Evolutionary conservation across 2,113 vertebrate species (phyloP), one percentile per base, ranked within the genome.

Genomic region (Protomyctophum bolini): DNA sequence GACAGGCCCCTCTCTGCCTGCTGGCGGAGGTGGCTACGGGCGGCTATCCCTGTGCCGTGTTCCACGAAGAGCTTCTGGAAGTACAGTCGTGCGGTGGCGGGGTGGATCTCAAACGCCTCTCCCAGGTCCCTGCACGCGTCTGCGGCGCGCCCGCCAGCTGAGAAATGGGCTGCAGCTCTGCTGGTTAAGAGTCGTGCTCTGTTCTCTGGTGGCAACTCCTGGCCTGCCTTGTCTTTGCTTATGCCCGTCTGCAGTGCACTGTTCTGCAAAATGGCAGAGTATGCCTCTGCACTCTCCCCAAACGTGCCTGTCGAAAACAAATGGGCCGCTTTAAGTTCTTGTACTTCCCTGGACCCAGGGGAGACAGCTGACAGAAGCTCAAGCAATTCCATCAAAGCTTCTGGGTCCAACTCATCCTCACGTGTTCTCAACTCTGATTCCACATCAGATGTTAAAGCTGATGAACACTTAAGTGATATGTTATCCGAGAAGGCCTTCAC

Each of bases 111-210:
- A 66, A 98, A 98, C 10, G 96, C 96, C 41, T 92, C 88, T 0
- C 86, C 89, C 48, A 98, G 91, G 84, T 98, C 94, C 72, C 58
- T 64, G 7, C 95, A 87, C 58, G 89, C 77, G 73, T 96, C 95
- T 3, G 61, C 50, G 0, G 64, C 73, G 1, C 66, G 58, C 2
- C 91, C 88, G 0, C 93, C 94, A 8, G 92, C 86, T 56, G 89
- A 94, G 77, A 96, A 95, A 77, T 82, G 89, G 0, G 94, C 92
- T 0, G 94, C 95, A 0, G 96, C 95, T 8, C 94, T 90, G 8
- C 91, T 75, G 46, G 94, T 89, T n/a, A 97, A 80, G 56, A 96
- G 82, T 21, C 76, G 62, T 4, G 91, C 84, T 70, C 10, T 86
- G 50, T 64, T 91, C 66, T 92, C 88, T 12, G 81, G 70, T 48